These are phyloP conservation scores for Turdus rufiventris DNA, from an alignment of 2,113 vertebrate genomes.

Conservation along the genomic window DNA sequence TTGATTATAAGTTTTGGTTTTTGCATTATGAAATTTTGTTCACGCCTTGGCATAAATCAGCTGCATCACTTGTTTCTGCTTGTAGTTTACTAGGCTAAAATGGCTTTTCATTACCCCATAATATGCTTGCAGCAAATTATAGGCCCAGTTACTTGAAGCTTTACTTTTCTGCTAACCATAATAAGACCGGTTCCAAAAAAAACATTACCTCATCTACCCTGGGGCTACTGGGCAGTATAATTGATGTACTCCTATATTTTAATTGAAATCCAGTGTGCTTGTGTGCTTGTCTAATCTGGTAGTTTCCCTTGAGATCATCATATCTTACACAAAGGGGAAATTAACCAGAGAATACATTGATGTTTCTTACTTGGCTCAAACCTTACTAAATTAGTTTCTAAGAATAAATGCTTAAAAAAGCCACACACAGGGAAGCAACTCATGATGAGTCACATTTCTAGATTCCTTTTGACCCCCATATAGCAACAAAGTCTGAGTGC, in stretches of 20 bases:
- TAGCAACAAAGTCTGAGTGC: constrained; percentile 56
- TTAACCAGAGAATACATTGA: constrained; percentile 59
- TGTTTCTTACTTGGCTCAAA: constrained; percentile 52
- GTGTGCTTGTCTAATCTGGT: constrained; percentile 28
- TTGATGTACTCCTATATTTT: constrained; percentile 42
- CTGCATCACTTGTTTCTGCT: constrained; percentile 32
- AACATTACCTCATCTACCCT: constrained; percentile 62
- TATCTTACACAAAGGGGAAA: constrained; percentile 47
- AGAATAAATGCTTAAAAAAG: constrained; percentile 72
- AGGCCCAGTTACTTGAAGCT: constrained; percentile 21
- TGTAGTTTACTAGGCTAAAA: constrained; percentile 49
- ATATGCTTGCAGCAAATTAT: constrained; percentile 37
- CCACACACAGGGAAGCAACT: constrained; percentile 65
- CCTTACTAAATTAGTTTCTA: constrained; percentile 67
- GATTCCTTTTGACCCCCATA: constrained; percentile 75
- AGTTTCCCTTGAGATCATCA: constrained; percentile 48
- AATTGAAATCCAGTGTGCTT: constrained; percentile 57
- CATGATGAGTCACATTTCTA: constrained; percentile 72
- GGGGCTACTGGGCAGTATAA: constrained; percentile 31
- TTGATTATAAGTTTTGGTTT: not conserved
- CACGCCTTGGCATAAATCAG: constrained; percentile 2
- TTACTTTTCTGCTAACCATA: constrained; percentile 58
- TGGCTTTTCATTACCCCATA: constrained; percentile 4
- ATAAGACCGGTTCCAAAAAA: constrained; percentile 53
- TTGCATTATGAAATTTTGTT: not conserved